Conservation (phyloP, 2,797 vertebrate species). For the Melanotaenia trifasciata region DNA sequence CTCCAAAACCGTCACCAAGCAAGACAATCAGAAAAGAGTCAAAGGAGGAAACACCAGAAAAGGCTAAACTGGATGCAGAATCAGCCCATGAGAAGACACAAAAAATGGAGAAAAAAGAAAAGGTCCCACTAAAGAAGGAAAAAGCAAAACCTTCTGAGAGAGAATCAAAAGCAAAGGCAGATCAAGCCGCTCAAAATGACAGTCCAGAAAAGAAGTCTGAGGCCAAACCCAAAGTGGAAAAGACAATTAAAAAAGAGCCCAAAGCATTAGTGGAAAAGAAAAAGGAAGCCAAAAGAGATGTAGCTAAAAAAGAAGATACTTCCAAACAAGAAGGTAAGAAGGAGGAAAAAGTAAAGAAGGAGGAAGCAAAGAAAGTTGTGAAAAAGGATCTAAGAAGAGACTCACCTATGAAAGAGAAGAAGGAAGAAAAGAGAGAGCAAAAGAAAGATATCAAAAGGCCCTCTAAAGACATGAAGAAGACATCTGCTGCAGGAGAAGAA, state of each 20-base stretch:
- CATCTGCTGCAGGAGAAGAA: conserved; percentile 75
- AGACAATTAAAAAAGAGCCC: conserved; percentile 87
- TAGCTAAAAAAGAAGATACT: conserved; percentile 85
- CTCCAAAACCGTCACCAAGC: conserved; percentile 85
- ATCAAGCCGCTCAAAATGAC: conserved; percentile 83
- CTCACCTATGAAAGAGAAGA: conserved; percentile 85
- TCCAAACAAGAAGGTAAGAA: conserved; percentile 89
- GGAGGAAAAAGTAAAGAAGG: conserved; percentile 88
- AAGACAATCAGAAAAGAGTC: conserved; percentile 89
- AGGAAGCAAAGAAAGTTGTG: conserved; percentile 87
- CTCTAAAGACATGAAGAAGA: conserved; percentile 90
- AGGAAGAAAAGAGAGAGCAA: conserved; percentile 86
- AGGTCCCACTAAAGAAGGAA: conserved; percentile 86
- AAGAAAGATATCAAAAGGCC: conserved; percentile 91
- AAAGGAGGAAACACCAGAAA: conserved; percentile 88
- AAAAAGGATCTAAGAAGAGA: conserved; percentile 91
- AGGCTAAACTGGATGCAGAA: conserved; percentile 79
- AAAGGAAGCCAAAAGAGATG: conserved; percentile 89
- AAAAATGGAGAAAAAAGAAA: conserved; percentile 92
- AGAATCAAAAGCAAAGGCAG: conserved; percentile 83
- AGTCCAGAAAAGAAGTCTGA: conserved; percentile 88
- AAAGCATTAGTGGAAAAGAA: conserved; percentile 90
- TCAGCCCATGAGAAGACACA: conserved; percentile 84
- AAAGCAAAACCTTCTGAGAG: conserved; percentile 88
- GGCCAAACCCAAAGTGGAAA: conserved; percentile 87